A percentile compares a stretch with the other conserved stretches of the same genome.
Conservation (phyloP, 2,888 invertebrate genomes). For the Cantharis rufa region DNA sequence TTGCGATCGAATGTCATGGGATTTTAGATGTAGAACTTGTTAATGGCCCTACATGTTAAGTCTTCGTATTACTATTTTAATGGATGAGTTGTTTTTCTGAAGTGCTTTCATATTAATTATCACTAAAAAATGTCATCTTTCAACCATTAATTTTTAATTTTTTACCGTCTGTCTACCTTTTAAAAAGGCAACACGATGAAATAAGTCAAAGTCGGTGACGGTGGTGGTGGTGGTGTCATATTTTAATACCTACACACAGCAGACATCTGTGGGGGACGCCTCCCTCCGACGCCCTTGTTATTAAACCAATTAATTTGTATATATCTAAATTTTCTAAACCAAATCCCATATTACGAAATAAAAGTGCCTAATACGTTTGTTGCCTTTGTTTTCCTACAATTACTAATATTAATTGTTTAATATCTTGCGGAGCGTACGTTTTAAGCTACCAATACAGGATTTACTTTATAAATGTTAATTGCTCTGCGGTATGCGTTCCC, state of each 20-base stretch:
- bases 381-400: constrained; percentile 35
- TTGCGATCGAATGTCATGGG: constrained; percentile 42
- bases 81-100: constrained; percentile 33
- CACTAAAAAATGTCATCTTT: constrained; percentile 31
- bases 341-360: constrained; percentile 47
- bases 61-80: constrained; percentile 28
- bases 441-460: constrained; percentile 52
- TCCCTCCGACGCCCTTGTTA: constrained; percentile 41
- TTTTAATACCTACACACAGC: constrained; percentile 24
- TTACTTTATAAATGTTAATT: constrained; percentile 56
- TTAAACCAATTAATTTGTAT: constrained; percentile 51
- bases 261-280: constrained; percentile 13
- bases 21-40: constrained; percentile 32
- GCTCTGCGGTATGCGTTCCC: constrained; percentile 42
- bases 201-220: not conserved
- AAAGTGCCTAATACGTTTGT: constrained; percentile 42
- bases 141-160: constrained; percentile 32
- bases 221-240: not conserved
- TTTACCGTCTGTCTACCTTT: constrained; percentile 32
- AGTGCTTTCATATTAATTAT: constrained; percentile 30
- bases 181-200: constrained; percentile 8
- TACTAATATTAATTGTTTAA: constrained; percentile 54
- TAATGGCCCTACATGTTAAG: constrained; percentile 30
- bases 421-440: constrained; percentile 56
- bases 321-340: constrained; percentile 38